Percentiles rank a stretch among this genome's conserved stretches.
Conservation (phyloP, 2,113 vertebrate genomes). For the Semnopithecus entellus region DNA sequence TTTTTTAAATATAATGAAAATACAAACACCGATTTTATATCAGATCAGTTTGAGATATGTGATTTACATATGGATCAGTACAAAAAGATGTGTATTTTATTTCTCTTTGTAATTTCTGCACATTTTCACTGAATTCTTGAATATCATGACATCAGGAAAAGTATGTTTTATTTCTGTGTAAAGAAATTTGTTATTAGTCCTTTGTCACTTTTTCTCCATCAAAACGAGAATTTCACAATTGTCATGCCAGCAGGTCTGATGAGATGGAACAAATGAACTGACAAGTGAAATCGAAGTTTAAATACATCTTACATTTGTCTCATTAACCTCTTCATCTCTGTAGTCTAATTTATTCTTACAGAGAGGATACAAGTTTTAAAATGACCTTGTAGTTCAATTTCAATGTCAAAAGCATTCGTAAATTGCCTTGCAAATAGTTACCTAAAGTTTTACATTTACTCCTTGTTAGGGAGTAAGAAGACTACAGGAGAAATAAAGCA, state of each 20-base stretch:
- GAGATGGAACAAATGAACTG: background rate
- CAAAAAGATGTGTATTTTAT: background rate
- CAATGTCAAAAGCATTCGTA: background rate
- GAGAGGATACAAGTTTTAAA: background rate
- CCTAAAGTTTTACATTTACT: background rate
- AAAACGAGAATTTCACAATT: background rate
- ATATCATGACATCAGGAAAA: background rate
- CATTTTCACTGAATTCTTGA: conserved; percentile 1
- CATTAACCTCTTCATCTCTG: background rate
- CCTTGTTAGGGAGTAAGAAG: background rate
- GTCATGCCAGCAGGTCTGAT: background rate
- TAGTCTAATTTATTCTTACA: background rate
- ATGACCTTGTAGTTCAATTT: background rate
- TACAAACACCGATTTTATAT: background rate
- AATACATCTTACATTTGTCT: background rate
- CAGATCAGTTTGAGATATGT: background rate
- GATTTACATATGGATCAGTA: background rate
- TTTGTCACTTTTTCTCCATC: background rate
- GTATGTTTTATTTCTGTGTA: background rate
- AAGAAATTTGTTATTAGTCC: background rate
- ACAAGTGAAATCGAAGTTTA: background rate
- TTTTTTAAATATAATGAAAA: background rate
- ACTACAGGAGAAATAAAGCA: background rate
- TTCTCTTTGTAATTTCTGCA: background rate
- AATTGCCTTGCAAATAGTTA: background rate